phyloP scores from a whole-genome alignment of 2,797 vertebrate species.

The Thunnus albacares region DNA sequence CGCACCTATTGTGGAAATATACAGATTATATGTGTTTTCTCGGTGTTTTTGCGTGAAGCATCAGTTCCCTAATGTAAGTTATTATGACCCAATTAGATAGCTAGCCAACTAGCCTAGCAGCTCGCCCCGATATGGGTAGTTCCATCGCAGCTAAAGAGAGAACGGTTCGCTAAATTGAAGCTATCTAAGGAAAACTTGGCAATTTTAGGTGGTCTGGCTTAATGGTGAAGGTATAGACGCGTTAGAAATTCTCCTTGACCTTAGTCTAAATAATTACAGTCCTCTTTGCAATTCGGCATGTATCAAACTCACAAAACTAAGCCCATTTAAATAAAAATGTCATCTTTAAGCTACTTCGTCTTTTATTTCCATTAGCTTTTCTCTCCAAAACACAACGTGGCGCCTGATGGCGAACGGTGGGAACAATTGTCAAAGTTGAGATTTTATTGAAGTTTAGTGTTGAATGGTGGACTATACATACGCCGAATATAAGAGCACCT shows the following conservation, averaged over 20 bases:
- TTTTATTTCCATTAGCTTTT: conserved; percentile 25
- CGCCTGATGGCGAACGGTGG: conserved; percentile 36
- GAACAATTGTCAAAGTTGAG: background rate
- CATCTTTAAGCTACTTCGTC: background rate
- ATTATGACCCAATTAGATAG: conserved; percentile 72
- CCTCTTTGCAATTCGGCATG: conserved; percentile 48
- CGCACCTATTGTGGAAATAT: background rate
- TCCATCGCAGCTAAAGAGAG: conserved; percentile 16
- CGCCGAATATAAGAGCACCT: conserved; percentile 11
- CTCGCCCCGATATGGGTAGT: conserved; percentile 15
- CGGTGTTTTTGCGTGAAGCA: conserved; percentile 26
- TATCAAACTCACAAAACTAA: background rate
- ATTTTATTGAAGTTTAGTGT: background rate
- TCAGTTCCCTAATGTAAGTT: conserved; percentile 2
- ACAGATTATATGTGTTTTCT: background rate
- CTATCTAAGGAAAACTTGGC: background rate
- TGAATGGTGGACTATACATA: background rate
- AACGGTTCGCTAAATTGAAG: conserved; percentile 19
- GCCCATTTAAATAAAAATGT: background rate
- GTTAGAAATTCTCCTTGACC: accelerated
- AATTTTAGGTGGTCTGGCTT: conserved; percentile 3
- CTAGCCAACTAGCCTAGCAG: conserved; percentile 73
- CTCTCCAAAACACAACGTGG: conserved; percentile 72
- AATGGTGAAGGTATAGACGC: accelerated
- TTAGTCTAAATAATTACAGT: accelerated